Percentiles rank a stretch among this genome's conserved stretches.
These are phyloP conservation scores for Heterodera filipjevi DNA, from an alignment of 2,888 invertebrate genomes.

Conservation along the genomic window DNA sequence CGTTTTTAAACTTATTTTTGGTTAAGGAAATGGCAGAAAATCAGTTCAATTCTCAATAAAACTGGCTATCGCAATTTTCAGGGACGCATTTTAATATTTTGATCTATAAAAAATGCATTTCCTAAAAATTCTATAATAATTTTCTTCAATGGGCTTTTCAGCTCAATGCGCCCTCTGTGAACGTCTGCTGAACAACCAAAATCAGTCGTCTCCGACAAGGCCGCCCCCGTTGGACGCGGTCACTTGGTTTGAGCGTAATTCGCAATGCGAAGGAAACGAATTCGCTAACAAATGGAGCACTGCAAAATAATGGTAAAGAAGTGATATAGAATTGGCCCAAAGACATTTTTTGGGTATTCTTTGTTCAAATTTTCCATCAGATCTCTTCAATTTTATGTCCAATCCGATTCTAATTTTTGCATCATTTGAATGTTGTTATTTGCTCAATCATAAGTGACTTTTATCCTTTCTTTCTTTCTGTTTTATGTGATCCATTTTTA, in stretches of 20 bases:
- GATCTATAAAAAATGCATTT: no score
- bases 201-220: background rate
- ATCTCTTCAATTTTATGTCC: background rate
- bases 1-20: no score
- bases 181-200: conserved; percentile 25
- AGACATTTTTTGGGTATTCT: background rate
- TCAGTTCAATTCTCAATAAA: no score
- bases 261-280: conserved; percentile 25
- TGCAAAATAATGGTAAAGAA: background rate
- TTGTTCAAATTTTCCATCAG: background rate
- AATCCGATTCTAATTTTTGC: background rate
- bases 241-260: conserved; percentile 47
- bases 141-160: conserved; percentile 30
- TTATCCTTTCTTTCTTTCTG: no score
- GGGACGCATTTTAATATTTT: no score
- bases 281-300: conserved; percentile 18
- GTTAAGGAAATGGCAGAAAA: no score
- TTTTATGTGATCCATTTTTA: no score
- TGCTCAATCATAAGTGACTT: no score
- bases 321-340: background rate
- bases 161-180: conserved; percentile 42
- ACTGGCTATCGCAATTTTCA: no score
- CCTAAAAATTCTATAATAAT: background rate
- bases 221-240: conserved; percentile 41
- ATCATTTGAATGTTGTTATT: background rate